Percentiles rank a stretch among this genome's conserved stretches.
Conservation (phyloP, 2,888 invertebrate genomes). For the Bhutanitis thaidina region DNA sequence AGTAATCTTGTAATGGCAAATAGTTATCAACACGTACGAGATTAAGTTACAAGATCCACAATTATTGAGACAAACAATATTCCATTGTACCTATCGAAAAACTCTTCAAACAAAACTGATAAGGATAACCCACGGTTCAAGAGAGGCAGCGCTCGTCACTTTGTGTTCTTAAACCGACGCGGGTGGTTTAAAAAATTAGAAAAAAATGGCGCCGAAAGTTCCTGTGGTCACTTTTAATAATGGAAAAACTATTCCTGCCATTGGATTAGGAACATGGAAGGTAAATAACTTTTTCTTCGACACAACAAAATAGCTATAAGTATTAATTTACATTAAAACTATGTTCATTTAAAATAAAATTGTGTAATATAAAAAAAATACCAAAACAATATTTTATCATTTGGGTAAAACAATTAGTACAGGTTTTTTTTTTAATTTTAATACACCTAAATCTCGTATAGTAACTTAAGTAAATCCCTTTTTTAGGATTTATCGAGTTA, state of each 20-base stretch:
- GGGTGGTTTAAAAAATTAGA: constrained; percentile 12
- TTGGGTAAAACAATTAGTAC: too few relatives aligned
- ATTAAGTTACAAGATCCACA: background rate
- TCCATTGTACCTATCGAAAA: background rate
- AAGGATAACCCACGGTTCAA: background rate
- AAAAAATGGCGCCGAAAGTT: constrained; percentile 42
- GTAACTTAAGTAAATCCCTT: too few relatives aligned
- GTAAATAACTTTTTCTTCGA: constrained; percentile 26
- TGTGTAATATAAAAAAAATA: too few relatives aligned
- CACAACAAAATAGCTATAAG: too few relatives aligned
- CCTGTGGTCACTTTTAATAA: constrained; percentile 44
- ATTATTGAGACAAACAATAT: background rate
- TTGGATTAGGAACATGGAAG: constrained; percentile 58
- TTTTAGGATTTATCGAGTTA: too few relatives aligned
- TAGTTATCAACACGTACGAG: background rate
- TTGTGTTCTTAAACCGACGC: background rate
- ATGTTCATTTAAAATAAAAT: too few relatives aligned
- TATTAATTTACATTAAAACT: too few relatives aligned
- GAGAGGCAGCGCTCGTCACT: background rate
- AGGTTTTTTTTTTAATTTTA: too few relatives aligned
- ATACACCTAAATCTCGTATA: too few relatives aligned
- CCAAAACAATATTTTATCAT: too few relatives aligned
- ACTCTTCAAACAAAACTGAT: constrained; percentile 4
- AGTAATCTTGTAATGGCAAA: background rate
- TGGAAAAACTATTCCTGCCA: constrained; percentile 45